Conservation (phyloP, 2,888 invertebrate genomes). For the Mesorhabditis sp. region DNA sequence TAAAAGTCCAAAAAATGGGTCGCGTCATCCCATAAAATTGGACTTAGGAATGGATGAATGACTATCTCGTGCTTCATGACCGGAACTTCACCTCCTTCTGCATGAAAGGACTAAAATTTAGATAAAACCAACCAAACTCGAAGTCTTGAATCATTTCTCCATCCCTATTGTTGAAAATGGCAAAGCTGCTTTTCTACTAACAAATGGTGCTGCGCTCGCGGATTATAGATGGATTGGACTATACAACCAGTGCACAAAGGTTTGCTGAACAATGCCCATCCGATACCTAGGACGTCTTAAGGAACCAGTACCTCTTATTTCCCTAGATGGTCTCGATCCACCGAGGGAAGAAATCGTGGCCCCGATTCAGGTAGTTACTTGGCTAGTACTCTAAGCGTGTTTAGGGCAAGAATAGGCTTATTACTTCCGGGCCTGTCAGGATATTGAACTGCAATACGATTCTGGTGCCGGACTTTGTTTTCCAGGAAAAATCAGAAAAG, state of each 20-base stretch:
- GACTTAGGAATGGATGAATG: no score
- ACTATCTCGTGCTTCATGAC: no score
- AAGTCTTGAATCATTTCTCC: background rate
- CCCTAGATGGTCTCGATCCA: slow-evolving; percentile 13
- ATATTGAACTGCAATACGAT: slow-evolving; percentile 39
- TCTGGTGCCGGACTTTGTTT: slow-evolving; percentile 21
- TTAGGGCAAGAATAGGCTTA: background rate
- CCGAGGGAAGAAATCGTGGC: slow-evolving; percentile 12
- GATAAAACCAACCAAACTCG: background rate
- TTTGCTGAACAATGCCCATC: background rate
- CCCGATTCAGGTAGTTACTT: background rate
- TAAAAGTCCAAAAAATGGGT: no score
- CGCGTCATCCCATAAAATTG: no score
- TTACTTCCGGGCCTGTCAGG: slow-evolving; percentile 7
- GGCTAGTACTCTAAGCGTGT: background rate
- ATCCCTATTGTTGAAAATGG: background rate
- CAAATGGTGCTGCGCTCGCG: slow-evolving; percentile 12
- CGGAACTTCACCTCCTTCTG: no score
- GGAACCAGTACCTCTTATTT: slow-evolving; percentile 14
- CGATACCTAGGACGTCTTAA: background rate
- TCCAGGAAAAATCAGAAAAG: slow-evolving; percentile 9
- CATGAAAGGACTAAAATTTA: no score
- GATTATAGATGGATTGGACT: slow-evolving; percentile 19
- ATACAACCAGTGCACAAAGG: slow-evolving; percentile 19
- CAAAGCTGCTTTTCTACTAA: slow-evolving; percentile 10